Percentiles rank a stretch among this genome's conserved stretches.
These are phyloP conservation scores for Ciona savignyi DNA, from an alignment of 23 tunicate species.

Conservation along the genomic window DNA sequence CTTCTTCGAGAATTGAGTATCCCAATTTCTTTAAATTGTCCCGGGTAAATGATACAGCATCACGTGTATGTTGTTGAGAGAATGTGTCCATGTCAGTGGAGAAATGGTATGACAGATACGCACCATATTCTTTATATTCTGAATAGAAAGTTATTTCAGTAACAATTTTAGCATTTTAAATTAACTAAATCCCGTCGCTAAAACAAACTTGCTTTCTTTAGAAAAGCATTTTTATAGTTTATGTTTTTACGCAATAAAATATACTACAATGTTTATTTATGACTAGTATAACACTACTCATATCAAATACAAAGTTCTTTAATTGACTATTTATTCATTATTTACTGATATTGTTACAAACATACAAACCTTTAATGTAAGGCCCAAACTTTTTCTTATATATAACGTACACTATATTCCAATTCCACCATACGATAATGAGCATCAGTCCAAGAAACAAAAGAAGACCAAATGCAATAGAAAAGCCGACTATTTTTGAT, in stretches of 20 bases:
- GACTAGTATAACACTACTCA: no score
- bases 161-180: no score
- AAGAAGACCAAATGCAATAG: background rate
- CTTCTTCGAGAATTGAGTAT: slow-evolving; percentile 16
- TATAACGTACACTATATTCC: background rate
- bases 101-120: slow-evolving; percentile 33
- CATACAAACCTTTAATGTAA: background rate
- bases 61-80: background rate
- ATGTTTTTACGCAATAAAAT: no score
- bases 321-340: no score
- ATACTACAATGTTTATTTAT: no score
- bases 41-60: background rate
- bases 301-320: no score
- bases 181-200: no score
- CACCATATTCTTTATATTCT: slow-evolving; percentile 33
- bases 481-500: background rate
- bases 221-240: no score
- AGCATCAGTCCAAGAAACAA: background rate
- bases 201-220: no score
- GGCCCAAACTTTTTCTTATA: background rate
- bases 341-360: background rate
- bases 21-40: slow-evolving; percentile 4
- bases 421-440: background rate
- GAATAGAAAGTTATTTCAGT: no score
- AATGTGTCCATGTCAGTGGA: slow-evolving; percentile 13